phyloP scores from a whole-genome alignment of 2,113 vertebrate genomes.

The Melozone crissalis region DNA sequence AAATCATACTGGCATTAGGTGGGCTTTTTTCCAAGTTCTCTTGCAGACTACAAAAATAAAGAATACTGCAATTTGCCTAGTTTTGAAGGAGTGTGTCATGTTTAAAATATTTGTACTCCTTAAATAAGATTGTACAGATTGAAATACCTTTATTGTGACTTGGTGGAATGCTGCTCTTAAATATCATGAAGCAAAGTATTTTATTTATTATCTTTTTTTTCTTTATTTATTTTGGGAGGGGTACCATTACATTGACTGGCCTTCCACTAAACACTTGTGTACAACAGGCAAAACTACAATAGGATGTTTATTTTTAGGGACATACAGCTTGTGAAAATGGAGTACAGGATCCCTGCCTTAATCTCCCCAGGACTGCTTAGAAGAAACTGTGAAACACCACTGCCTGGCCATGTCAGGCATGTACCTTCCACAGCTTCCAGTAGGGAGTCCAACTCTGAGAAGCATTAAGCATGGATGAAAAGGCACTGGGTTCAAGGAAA shows the following conservation, averaged over 20 bases:
- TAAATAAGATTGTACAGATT: not conserved
- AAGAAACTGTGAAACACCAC: not conserved
- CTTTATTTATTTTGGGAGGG: not conserved
- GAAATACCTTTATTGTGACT: not conserved
- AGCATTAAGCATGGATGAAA: not conserved
- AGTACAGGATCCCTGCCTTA: not conserved
- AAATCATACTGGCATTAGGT: not conserved
- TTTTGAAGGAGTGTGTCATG: not conserved
- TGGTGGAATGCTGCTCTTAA: not conserved
- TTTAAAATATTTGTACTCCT: not conserved
- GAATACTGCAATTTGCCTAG: not conserved
- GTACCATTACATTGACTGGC: not conserved
- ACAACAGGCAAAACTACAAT: not conserved
- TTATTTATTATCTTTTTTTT: not conserved
- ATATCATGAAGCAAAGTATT: not conserved
- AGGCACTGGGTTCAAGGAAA: not conserved
- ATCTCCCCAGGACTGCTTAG: not conserved
- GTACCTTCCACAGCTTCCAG: not conserved
- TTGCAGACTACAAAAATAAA: not conserved
- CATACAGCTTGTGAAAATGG: not conserved
- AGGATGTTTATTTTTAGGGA: not conserved
- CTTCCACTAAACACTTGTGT: not conserved
- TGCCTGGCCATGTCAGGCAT: not conserved
- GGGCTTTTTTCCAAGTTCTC: not conserved
- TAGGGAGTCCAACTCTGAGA: not conserved